These are phyloP conservation scores for Drosophila barbarae DNA, from an alignment of 2,888 invertebrate genomes.

Conservation along the genomic window DNA sequence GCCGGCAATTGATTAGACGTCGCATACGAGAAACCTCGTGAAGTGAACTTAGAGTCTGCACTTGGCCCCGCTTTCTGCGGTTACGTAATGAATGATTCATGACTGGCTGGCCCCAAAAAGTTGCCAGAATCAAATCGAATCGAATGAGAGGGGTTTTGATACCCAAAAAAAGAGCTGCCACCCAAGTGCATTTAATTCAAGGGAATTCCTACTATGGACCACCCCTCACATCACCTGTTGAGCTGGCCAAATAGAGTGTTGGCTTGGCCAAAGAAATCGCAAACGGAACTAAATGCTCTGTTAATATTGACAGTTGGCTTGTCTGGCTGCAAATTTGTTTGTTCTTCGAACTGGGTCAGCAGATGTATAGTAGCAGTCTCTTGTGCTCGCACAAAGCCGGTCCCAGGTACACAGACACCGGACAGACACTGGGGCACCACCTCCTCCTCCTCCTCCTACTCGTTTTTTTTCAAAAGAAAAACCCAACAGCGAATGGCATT, in stretches of 20 bases:
- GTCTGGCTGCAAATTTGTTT: constrained; percentile 69
- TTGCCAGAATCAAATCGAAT: constrained; percentile 8
- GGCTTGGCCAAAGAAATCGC: constrained; percentile 46
- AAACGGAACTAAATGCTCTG: constrained; percentile 67
- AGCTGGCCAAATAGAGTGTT: constrained; percentile 25
- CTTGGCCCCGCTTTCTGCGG: constrained; percentile 34
- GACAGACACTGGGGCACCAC: constrained; percentile 13
- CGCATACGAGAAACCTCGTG: constrained; percentile 28
- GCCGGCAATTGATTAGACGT: constrained; percentile 68
- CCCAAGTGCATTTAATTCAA: constrained; percentile 14
- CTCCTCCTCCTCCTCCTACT: constrained; percentile 3
- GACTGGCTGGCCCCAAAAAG: constrained; percentile 17
- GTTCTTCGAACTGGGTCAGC: constrained; percentile 66
- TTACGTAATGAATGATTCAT: constrained; percentile 40
- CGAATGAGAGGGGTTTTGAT: background rate
- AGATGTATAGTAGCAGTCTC: constrained; percentile 24
- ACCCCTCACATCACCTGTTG: constrained; percentile 18
- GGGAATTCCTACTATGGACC: constrained; percentile 1
- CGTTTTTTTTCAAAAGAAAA: constrained; percentile 7
- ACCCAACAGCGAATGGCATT: constrained; percentile 36
- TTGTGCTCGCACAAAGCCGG: constrained; percentile 23
- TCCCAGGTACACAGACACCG: constrained; percentile 20
- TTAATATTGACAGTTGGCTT: constrained; percentile 68
- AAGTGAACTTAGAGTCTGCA: constrained; percentile 18
- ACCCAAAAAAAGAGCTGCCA: background rate